phyloP scores from a whole-genome alignment of 1,140 invertebrate species.

The Luehdorfia chinensis region DNA sequence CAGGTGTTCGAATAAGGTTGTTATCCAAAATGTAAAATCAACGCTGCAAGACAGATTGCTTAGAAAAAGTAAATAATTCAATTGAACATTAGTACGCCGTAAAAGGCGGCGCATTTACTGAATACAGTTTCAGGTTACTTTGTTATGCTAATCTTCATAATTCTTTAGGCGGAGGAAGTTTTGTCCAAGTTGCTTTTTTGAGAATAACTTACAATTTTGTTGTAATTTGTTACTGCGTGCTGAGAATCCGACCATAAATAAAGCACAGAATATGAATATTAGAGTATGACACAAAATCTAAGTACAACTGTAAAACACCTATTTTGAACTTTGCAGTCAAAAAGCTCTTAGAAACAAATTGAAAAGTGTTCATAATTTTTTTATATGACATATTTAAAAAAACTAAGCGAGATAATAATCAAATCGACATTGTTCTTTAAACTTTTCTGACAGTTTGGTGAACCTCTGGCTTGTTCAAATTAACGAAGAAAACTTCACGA shows the following conservation, averaged over 20 bases:
- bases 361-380: constrained; percentile 3
- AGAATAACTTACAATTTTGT: constrained; percentile 69
- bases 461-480: constrained; percentile 71
- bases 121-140: constrained; percentile 70
- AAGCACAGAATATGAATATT: neutral
- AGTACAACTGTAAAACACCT: neutral
- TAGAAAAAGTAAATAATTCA: constrained; percentile 33
- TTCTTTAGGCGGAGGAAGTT: constrained; percentile 69
- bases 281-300: neutral
- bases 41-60: constrained; percentile 18
- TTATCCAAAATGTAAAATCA: constrained; percentile 11
- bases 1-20: constrained; percentile 6
- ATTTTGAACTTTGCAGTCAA: neutral
- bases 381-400: constrained; percentile 2
- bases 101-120: constrained; percentile 55
- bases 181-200: constrained; percentile 65
- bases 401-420: constrained; percentile 11
- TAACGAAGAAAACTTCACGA: constrained; percentile 73
- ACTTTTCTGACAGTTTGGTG: constrained; percentile 59
- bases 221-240: constrained; percentile 49
- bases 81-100: constrained; percentile 36
- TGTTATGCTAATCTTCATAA: constrained; percentile 76
- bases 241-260: constrained; percentile 18
- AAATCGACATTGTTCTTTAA: constrained; percentile 36
- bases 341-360: neutral